Conservation (phyloP, 2,888 invertebrate genomes). For the Dione vanillae region DNA sequence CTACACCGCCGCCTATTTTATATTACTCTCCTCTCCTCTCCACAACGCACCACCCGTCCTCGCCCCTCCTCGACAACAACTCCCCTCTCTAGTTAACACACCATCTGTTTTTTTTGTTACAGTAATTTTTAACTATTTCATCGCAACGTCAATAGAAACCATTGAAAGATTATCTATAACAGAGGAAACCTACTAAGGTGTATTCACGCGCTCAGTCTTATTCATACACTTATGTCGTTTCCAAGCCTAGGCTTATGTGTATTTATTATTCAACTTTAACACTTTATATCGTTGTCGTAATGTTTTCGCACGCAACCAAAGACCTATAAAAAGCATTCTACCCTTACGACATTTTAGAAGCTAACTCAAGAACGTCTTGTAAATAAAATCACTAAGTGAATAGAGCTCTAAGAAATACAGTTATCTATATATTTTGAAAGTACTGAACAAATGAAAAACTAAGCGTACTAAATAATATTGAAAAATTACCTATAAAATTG, state of each 20-base stretch:
- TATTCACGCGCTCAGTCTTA: slow-evolving; percentile 32
- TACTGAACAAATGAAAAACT: too few relatives aligned
- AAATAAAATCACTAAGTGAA: neutral
- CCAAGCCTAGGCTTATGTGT: neutral
- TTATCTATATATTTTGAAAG: too few relatives aligned
- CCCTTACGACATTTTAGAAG: slow-evolving; percentile 2
- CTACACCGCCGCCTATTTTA: too few relatives aligned
- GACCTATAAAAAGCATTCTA: slow-evolving; percentile 11
- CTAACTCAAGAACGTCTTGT: neutral
- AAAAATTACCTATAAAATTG: too few relatives aligned
- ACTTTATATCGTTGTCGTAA: slow-evolving; percentile 2
- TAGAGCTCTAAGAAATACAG: neutral
- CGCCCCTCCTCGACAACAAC: too few relatives aligned
- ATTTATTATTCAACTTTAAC: slow-evolving; percentile 36
- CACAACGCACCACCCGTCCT: too few relatives aligned
- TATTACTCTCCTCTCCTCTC: too few relatives aligned
- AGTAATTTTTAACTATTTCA: too few relatives aligned
- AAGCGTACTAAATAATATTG: too few relatives aligned
- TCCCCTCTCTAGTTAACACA: too few relatives aligned
- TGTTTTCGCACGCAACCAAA: slow-evolving; percentile 24
- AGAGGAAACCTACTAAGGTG: slow-evolving; percentile 28
- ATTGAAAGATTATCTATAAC: slow-evolving; percentile 25
- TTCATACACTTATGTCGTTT: slow-evolving; percentile 25
- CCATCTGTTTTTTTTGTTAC: too few relatives aligned
- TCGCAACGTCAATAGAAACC: slow-evolving; percentile 13